Evolutionary conservation across 2,888 invertebrate species (phyloP), one percentile per base, ranked within the genome.

Genomic region (Drosophila prostipennis): DNA sequence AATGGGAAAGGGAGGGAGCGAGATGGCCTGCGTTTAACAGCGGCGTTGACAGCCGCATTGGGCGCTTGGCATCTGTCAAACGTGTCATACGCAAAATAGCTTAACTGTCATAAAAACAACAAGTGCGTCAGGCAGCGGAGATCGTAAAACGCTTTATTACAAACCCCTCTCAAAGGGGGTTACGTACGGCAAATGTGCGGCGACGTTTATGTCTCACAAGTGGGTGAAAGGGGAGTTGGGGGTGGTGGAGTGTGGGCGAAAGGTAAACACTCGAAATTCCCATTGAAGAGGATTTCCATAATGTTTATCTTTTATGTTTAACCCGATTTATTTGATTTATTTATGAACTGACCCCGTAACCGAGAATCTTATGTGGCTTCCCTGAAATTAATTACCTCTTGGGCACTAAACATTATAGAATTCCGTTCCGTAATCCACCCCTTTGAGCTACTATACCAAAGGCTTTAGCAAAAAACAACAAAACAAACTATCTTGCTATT

Each of bases 31-130:
- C 76, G 83, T 76, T 86, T 76, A 87, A 87, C 68, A 76, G 54
- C 72, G 67, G 67, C 67, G 88, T 74, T 86, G 86, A 87, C 86
- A 80, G 83, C 65, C 59, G 46, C 48, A 72, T 42, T 71, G 56
- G 56, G 58, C 75, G 72, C 71, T 74, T 58, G 83, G 75, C 86
- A 82, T 86, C 87, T 83, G 82, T 83, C 84, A 83, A 83, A 83
- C 88, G 72, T 88, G 82, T 88, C 88, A 88, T 83, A 83, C 82
- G 87, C 88, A 83, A 87, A 83, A 83, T 83, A 80, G 88, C 87
- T 83, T 86, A 86, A 86, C 88, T 78, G 84, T 80, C 84, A 86
- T 83, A 86, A 86, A 83, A 83, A 83, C 72, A 80, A 74, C 84
- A 78, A 67, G 65, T 54, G 76, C 53, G 75, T 36, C 46, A 58